Percentiles rank a stretch among this genome's conserved stretches.
Conservation (phyloP, 2,888 invertebrate species). For the Ochlodes sylvanus region DNA sequence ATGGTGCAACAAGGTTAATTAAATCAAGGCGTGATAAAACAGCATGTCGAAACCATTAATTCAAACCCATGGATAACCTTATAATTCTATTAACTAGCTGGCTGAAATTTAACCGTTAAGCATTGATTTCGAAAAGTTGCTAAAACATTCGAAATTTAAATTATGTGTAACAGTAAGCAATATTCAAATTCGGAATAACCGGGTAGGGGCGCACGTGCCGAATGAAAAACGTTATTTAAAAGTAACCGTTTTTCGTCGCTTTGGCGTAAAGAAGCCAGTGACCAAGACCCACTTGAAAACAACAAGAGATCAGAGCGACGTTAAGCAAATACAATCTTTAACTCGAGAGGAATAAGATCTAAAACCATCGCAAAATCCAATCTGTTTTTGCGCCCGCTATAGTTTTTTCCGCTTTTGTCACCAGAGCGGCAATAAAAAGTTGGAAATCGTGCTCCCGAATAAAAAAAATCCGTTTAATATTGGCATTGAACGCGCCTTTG, state of each 20-base stretch:
- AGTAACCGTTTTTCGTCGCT: slow-evolving; percentile 65
- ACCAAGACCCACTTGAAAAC: slow-evolving; percentile 71
- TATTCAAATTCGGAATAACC: slow-evolving; percentile 61
- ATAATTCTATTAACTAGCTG: slow-evolving; percentile 28
- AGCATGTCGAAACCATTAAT: slow-evolving; percentile 18
- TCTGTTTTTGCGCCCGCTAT: slow-evolving; percentile 47
- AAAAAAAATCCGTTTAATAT: slow-evolving; percentile 75
- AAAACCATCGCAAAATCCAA: slow-evolving; percentile 41
- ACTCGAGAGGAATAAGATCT: slow-evolving; percentile 47
- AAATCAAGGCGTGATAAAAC: slow-evolving; percentile 2
- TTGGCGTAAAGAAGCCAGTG: slow-evolving; percentile 64
- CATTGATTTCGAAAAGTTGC: slow-evolving; percentile 37
- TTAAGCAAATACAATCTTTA: slow-evolving; percentile 55
- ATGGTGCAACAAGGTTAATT: slow-evolving; percentile 8
- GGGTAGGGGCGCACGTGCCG: slow-evolving; percentile 67
- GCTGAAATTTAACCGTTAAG: slow-evolving; percentile 33
- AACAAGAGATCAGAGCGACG: slow-evolving; percentile 38
- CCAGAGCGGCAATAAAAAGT: slow-evolving; percentile 73
- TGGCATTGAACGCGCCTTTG: slow-evolving; percentile 79
- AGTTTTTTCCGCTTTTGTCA: slow-evolving; percentile 75
- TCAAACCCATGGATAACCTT: slow-evolving; percentile 17
- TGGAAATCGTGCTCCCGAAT: slow-evolving; percentile 75
- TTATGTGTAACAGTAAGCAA: slow-evolving; percentile 37
- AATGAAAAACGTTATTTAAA: slow-evolving; percentile 63
- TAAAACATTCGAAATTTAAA: slow-evolving; percentile 37